Conservation (phyloP, 2,113 vertebrate genomes). For the Rallus limicola region DNA sequence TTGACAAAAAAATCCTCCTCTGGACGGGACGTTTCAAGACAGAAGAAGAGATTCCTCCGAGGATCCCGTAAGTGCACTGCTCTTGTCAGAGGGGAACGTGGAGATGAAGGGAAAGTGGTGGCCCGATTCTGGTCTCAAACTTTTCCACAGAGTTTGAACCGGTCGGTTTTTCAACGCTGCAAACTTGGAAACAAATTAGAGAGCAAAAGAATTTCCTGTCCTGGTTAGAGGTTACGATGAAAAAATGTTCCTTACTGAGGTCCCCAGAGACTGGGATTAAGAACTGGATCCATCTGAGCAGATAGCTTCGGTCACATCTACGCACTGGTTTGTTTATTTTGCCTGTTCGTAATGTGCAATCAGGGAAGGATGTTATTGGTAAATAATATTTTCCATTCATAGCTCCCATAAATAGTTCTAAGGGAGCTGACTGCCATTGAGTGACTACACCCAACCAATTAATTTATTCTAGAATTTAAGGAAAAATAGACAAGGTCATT, state of each 20-base stretch:
- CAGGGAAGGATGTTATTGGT: background rate
- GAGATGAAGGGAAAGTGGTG: background rate
- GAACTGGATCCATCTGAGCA: background rate
- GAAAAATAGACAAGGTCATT: background rate
- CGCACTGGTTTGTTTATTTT: slow-evolving; percentile 15
- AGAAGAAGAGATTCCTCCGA: slow-evolving; percentile 73
- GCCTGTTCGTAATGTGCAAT: background rate
- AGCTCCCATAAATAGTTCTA: background rate
- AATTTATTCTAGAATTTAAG: background rate
- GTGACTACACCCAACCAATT: background rate
- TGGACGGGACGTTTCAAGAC: slow-evolving; percentile 81
- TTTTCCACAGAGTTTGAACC: background rate
- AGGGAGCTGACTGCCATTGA: background rate
- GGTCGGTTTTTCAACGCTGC: background rate
- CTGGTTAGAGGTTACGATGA: slow-evolving; percentile 47
- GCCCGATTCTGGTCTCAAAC: background rate
- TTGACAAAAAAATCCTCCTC: slow-evolving; percentile 78
- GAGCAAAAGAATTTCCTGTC: slow-evolving; percentile 45
- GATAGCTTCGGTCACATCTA: background rate
- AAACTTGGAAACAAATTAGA: slow-evolving; percentile 11
- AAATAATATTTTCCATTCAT: slow-evolving; percentile 6
- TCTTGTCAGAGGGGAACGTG: background rate
- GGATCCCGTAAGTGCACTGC: slow-evolving; percentile 67
- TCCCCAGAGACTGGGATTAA: slow-evolving; percentile 16
- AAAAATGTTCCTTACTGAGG: slow-evolving; percentile 27